A percentile compares a stretch with the other conserved stretches of the same genome.
Conservation (phyloP, 2,888 invertebrate species). For the Hecatera dysodea region DNA sequence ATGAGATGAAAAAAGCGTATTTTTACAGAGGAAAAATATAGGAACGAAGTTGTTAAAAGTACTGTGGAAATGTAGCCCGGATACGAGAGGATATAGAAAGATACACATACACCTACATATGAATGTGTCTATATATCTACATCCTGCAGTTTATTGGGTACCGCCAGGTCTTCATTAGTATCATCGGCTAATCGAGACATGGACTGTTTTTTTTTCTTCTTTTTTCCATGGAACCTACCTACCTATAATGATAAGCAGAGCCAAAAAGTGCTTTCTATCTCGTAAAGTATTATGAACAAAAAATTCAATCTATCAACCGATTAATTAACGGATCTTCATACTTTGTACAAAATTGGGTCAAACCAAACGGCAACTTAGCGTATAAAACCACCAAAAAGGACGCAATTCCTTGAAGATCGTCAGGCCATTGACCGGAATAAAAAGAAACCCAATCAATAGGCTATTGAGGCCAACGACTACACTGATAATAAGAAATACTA, state of each 20-base stretch:
- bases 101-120: background rate
- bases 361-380: slow-evolving; percentile 20
- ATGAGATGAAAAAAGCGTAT: slow-evolving; percentile 16
- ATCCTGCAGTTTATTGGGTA: background rate
- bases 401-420: slow-evolving; percentile 16
- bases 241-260: background rate
- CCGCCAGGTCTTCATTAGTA: background rate
- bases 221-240: background rate
- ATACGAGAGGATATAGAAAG: background rate
- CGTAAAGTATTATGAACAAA: background rate
- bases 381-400: slow-evolving; percentile 41
- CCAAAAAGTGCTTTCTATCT: background rate
- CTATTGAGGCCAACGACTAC: slow-evolving; percentile 29
- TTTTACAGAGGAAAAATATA: slow-evolving; percentile 7
- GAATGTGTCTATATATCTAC: too few relatives aligned
- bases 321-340: slow-evolving; percentile 27
- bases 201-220: background rate
- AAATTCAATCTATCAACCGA: slow-evolving; percentile 26
- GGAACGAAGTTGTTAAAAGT: slow-evolving; percentile 14
- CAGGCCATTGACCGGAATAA: slow-evolving; percentile 30
- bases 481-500: slow-evolving; percentile 21
- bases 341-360: slow-evolving; percentile 30
- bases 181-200: background rate
- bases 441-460: slow-evolving; percentile 39
- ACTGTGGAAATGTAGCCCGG: background rate